These are phyloP conservation scores for Dermochelys coriacea DNA, from an alignment of 2,797 vertebrate species.

Conservation along the genomic window DNA sequence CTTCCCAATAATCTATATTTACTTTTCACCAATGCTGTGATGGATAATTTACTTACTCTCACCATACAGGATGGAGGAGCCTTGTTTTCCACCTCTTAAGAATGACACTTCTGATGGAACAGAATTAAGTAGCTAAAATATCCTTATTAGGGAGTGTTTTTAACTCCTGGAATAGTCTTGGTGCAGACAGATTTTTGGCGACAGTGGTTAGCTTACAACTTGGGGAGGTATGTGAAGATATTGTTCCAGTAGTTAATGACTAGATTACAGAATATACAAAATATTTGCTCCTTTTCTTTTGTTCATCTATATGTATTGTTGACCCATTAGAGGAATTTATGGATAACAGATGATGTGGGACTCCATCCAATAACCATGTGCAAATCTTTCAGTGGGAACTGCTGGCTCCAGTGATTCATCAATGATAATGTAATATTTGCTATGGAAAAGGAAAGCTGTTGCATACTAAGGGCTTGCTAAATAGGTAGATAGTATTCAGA, in stretches of 20 bases:
- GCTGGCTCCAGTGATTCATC: conserved; percentile 26
- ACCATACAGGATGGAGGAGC: not conserved
- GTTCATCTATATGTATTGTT: not conserved
- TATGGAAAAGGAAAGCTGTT: not conserved
- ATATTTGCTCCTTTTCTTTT: not conserved
- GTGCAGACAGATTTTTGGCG: rapidly evolving
- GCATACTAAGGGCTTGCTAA: not conserved
- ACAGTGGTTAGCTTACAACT: not conserved
- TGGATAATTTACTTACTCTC: not conserved
- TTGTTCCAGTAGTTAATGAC: not conserved
- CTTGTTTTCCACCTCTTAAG: not conserved
- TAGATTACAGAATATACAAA: not conserved
- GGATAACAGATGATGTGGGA: conserved; percentile 15
- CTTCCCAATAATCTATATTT: not conserved
- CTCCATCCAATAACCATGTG: conserved; percentile 39
- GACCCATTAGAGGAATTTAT: not conserved
- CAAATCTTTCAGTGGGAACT: conserved; percentile 43
- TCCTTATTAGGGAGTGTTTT: not conserved
- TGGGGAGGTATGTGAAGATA: not conserved
- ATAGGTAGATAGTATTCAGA: not conserved
- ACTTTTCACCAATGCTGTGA: not conserved
- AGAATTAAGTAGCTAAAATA: not conserved
- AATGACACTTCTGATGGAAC: not conserved
- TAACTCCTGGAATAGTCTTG: not conserved
- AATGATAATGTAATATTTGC: not conserved